phyloP scores from a whole-genome alignment of 2,888 invertebrate genomes.

The Thera obeliscata region DNA sequence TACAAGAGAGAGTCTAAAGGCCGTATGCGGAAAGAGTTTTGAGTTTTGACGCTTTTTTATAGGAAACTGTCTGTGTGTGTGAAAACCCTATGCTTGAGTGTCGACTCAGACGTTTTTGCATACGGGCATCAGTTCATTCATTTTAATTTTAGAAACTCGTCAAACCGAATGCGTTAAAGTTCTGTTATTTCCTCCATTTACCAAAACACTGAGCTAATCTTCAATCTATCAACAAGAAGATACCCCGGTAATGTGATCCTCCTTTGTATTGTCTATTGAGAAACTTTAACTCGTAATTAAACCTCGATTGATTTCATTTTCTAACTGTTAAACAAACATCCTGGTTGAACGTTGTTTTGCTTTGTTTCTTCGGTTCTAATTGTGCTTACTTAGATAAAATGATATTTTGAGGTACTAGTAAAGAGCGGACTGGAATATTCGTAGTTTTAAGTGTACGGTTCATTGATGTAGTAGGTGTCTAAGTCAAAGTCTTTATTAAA shows the following conservation, averaged over 20 bases:
- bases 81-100: no score
- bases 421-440: not conserved
- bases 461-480: no score
- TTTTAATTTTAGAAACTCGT: no score
- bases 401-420: slow-evolving; percentile 14
- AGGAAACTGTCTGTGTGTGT: no score
- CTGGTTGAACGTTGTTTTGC: slow-evolving; percentile 35
- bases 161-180: no score
- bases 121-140: no score
- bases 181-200: slow-evolving; percentile 18
- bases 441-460: no score
- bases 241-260: slow-evolving; percentile 66
- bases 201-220: slow-evolving; percentile 57
- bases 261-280: slow-evolving; percentile 72
- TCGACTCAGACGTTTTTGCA: no score
- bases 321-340: slow-evolving; percentile 54
- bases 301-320: slow-evolving; percentile 64
- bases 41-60: no score
- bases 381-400: slow-evolving; percentile 25
- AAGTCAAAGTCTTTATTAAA: no score
- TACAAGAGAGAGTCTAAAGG: no score
- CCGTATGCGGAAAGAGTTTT: no score
- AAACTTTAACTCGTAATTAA: slow-evolving; percentile 64
- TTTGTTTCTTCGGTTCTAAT: slow-evolving; percentile 33
- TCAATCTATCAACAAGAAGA: slow-evolving; percentile 58